These are phyloP conservation scores for Philonicus albiceps DNA, from an alignment of 2,888 invertebrate species.

Conservation along the genomic window DNA sequence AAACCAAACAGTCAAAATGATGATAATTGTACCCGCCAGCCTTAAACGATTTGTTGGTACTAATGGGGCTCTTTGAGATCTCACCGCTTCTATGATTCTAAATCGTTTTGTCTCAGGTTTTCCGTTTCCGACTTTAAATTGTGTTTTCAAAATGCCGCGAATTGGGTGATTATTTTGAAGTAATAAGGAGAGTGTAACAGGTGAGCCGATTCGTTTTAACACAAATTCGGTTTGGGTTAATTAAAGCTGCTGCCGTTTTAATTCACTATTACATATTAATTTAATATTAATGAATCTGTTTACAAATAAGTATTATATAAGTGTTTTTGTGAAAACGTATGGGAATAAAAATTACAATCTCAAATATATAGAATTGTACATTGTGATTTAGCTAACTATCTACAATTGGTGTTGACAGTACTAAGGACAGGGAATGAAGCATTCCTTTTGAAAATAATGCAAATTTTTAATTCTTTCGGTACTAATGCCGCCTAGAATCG, in stretches of 20 bases:
- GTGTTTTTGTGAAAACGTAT: too few relatives aligned
- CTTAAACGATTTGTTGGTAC: conserved; percentile 24
- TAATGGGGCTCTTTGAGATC: conserved; percentile 6
- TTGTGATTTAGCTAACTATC: too few relatives aligned
- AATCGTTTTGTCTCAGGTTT: neutral
- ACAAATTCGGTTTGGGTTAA: neutral
- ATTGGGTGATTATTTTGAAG: neutral
- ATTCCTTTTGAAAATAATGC: too few relatives aligned
- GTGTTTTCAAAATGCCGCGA: neutral
- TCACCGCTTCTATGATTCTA: neutral
- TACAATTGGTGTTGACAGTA: too few relatives aligned
- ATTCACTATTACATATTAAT: neutral
- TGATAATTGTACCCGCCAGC: conserved; percentile 1
- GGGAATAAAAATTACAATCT: too few relatives aligned
- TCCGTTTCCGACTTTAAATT: conserved; percentile 21
- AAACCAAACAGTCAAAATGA: conserved; percentile 26
- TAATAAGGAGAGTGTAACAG: neutral
- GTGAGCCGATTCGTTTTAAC: neutral
- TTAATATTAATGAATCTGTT: too few relatives aligned
- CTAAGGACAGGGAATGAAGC: too few relatives aligned
- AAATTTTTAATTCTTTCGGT: too few relatives aligned
- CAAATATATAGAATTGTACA: too few relatives aligned
- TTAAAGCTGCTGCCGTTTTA: neutral
- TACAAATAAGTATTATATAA: too few relatives aligned
- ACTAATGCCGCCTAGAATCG: too few relatives aligned